Conservation (phyloP, 2,797 vertebrate species). For the Valencia hispanica region DNA sequence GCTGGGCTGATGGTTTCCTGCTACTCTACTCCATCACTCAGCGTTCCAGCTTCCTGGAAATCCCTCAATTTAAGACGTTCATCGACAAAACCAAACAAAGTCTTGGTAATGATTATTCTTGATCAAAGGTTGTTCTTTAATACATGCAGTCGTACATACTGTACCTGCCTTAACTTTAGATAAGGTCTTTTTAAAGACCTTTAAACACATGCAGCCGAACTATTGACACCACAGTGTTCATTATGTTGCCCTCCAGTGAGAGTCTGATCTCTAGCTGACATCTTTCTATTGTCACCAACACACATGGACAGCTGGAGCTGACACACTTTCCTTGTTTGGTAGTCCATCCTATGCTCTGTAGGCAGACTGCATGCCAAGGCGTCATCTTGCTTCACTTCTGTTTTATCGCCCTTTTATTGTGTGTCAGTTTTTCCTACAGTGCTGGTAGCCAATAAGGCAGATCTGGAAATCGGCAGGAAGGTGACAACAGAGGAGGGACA, state of each 20-base stretch:
- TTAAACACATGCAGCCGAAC: constrained; percentile 5
- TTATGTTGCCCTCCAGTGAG: constrained; percentile 33
- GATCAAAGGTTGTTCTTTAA: neutral
- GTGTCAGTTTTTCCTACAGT: constrained; percentile 76
- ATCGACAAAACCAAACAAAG: constrained; percentile 81
- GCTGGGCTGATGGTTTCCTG: constrained; percentile 83
- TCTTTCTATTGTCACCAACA: constrained; percentile 61
- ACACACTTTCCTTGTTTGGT: constrained; percentile 48
- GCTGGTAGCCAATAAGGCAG: constrained; percentile 81
- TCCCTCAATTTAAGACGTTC: constrained; percentile 75
- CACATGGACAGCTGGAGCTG: neutral
- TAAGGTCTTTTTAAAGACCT: neutral
- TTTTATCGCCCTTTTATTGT: constrained; percentile 33
- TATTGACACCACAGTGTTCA: constrained; percentile 21
- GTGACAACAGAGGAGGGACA: constrained; percentile 80
- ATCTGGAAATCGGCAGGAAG: constrained; percentile 79
- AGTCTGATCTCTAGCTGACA: constrained; percentile 40
- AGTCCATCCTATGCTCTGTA: constrained; percentile 17
- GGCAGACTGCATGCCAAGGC: constrained; percentile 7
- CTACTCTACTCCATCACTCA: constrained; percentile 83
- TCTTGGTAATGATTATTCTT: constrained; percentile 60
- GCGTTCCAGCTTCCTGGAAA: constrained; percentile 76
- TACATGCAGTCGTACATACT: neutral
- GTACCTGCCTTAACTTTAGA: neutral
- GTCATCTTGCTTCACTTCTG: constrained; percentile 8